These are phyloP conservation scores for Clanis bilineata DNA, from an alignment of 2,888 invertebrate genomes.

Conservation along the genomic window DNA sequence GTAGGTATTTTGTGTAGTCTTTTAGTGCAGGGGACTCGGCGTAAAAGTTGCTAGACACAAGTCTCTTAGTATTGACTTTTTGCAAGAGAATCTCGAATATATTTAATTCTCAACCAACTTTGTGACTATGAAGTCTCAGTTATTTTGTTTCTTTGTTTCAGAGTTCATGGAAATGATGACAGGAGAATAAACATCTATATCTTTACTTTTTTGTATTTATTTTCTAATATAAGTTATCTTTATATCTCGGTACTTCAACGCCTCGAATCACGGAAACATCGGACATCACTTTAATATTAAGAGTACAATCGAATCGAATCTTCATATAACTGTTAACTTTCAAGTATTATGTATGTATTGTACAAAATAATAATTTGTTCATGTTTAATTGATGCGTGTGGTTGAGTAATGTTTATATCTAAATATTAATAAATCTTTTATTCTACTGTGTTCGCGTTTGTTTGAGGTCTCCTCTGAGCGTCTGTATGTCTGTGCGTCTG, in stretches of 20 bases:
- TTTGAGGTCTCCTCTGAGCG: conserved; percentile 29
- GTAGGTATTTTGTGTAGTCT: too few relatives aligned
- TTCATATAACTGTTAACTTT: conserved; percentile 56
- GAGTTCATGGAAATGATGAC: conserved; percentile 99
- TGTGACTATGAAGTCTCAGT: neutral
- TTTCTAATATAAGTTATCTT: conserved; percentile 66
- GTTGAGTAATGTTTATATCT: conserved; percentile 78
- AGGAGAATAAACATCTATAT: conserved; percentile 87
- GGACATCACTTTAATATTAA: conserved; percentile 51
- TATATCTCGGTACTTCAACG: conserved; percentile 68
- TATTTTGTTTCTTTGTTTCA: conserved; percentile 79
- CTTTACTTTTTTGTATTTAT: conserved; percentile 62
- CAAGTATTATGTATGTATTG: conserved; percentile 76
- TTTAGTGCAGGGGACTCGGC: too few relatives aligned
- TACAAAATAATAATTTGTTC: conserved; percentile 75
- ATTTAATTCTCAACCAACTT: too few relatives aligned
- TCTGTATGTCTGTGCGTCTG: neutral
- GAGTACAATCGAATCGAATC: conserved; percentile 41
- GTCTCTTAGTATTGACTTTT: too few relatives aligned
- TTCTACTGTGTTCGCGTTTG: conserved; percentile 56
- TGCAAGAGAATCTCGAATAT: too few relatives aligned
- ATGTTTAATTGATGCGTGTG: conserved; percentile 78
- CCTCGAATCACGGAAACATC: conserved; percentile 68
- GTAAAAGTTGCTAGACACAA: too few relatives aligned
- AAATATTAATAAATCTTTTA: conserved; percentile 80